Conservation (phyloP, 2,113 vertebrate genomes). For the Gymnobelideus leadbeateri region DNA sequence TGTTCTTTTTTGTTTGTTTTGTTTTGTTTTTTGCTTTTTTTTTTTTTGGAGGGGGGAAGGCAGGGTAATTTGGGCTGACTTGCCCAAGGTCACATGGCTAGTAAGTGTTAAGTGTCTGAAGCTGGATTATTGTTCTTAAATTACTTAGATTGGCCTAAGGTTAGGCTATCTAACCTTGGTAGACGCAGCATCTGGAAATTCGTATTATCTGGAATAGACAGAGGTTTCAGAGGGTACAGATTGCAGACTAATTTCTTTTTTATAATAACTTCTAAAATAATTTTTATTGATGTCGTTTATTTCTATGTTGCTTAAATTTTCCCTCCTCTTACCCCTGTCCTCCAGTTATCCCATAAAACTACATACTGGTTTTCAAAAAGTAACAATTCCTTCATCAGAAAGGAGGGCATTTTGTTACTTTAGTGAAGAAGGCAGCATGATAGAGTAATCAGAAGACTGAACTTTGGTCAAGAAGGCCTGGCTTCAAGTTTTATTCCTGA, state of each 20-base stretch:
- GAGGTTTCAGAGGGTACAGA: background rate
- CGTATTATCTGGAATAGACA: background rate
- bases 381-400: background rate
- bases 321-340: background rate
- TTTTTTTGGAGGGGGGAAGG: no score
- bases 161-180: background rate
- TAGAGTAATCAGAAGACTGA: background rate
- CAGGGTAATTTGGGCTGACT: no score
- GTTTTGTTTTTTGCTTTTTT: no score
- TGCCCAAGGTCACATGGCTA: no score
- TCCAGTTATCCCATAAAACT: background rate
- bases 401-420: background rate
- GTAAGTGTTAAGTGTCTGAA: no score
- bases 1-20: no score
- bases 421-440: background rate
- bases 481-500: no score
- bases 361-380: background rate
- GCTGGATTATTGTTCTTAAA: background rate
- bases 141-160: background rate
- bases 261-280: background rate
- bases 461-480: background rate
- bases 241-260: background rate
- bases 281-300: background rate
- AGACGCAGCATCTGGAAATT: background rate
- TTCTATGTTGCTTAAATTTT: background rate